phyloP scores from a whole-genome alignment of 2,888 invertebrate species.

The Sisyra nigra region DNA sequence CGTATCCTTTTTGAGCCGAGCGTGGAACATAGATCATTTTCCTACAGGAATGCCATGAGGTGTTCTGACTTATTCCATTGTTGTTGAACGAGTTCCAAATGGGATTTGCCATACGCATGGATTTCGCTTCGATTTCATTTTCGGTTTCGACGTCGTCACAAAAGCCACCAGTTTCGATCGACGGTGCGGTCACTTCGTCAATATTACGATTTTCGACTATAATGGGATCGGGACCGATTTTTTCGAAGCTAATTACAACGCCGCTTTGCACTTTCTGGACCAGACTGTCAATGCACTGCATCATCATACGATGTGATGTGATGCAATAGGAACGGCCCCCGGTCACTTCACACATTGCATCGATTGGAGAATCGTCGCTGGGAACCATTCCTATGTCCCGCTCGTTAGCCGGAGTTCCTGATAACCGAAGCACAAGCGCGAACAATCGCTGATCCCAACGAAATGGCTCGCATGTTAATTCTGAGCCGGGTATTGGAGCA shows the following conservation, averaged over 20 bases:
- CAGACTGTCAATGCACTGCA: conserved; percentile 91
- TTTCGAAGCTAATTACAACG: conserved; percentile 95
- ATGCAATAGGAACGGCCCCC: conserved; percentile 95
- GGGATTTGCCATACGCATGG: not conserved
- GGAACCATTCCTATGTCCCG: conserved; percentile 79
- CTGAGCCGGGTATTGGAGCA: conserved; percentile 87
- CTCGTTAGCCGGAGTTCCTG: conserved; percentile 80
- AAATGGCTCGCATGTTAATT: conserved; percentile 96
- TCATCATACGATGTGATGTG: conserved; percentile 85
- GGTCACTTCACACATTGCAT: conserved; percentile 97
- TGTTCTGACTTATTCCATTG: conserved; percentile 6
- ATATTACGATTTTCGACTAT: conserved; percentile 34
- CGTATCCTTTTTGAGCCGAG: conserved; percentile 79
- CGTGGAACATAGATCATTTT: conserved; percentile 85
- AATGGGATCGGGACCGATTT: conserved; percentile 77
- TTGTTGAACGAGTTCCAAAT: not conserved
- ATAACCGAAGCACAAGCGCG: conserved; percentile 79
- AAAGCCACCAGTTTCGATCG: conserved; percentile 27
- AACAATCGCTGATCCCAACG: conserved; percentile 99
- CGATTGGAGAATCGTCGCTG: conserved; percentile 86
- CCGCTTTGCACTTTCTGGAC: conserved; percentile 96
- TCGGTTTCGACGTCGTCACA: not conserved
- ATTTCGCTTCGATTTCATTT: not conserved
- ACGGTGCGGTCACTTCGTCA: conserved; percentile 31
- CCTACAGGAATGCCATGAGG: conserved; percentile 68